phyloP scores from a whole-genome alignment of 2,797 vertebrate species.

The Malurus splendens region DNA sequence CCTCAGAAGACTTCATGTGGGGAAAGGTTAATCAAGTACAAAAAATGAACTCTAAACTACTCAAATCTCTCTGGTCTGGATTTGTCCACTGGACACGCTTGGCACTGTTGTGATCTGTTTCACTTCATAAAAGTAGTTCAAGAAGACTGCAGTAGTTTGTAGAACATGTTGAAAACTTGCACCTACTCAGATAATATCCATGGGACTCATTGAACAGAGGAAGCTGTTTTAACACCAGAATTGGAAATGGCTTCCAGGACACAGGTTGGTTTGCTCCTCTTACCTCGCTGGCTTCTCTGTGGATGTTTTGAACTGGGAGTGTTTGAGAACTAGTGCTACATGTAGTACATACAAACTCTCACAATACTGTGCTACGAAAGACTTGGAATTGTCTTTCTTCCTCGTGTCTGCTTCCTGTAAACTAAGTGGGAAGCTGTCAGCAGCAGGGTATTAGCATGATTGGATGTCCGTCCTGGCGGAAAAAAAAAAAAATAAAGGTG shows the following conservation, averaged over 20 bases:
- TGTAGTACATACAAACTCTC: fast-evolving
- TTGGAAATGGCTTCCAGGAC: neutral
- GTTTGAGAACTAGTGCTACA: neutral
- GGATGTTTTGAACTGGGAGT: fast-evolving
- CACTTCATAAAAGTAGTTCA: neutral
- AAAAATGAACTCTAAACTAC: neutral
- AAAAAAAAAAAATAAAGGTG: neutral
- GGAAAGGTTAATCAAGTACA: neutral
- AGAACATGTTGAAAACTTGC: neutral
- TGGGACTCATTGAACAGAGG: neutral
- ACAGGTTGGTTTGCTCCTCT: neutral
- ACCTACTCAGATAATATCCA: neutral
- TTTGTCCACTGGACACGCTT: neutral
- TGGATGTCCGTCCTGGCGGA: neutral
- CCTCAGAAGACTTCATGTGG: neutral
- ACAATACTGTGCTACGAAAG: neutral
- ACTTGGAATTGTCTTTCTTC: neutral
- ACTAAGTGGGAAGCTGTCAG: neutral
- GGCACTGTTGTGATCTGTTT: neutral
- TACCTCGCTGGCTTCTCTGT: fast-evolving
- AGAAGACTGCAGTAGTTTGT: neutral
- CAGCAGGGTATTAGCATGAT: neutral
- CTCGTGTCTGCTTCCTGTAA: neutral
- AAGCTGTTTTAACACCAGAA: neutral
- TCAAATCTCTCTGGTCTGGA: neutral